Base-by-base conservation (phyloP, 2,113 vertebrate genomes). In the Pteropus alecto region DNA sequence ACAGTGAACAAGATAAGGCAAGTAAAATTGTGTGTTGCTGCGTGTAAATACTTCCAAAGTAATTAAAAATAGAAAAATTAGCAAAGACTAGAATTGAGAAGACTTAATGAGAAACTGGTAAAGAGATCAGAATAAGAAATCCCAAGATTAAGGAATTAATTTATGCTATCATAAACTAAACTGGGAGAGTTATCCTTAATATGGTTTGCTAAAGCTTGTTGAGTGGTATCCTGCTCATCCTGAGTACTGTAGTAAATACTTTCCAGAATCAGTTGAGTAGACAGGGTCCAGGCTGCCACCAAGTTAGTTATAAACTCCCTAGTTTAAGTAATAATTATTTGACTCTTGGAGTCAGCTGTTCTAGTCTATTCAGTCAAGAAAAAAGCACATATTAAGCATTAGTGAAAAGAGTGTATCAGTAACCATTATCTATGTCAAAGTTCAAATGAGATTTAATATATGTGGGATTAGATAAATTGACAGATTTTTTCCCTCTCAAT, bases 61-160 rank as follows among this genome's bases (percentile, higher is more conserved):
- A 28, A 51, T 73, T 73, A 79, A 87, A 7, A 76, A 76, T 84
- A 94, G 12, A 56, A 10, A 96, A 56, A 70, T 2, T 60, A 14
- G 26, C 19, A 33, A 67, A 95, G 10, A 38, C 12, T 70, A 70
- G 14, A 1, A 51, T 5, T 56, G 21, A 92, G 41, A 83, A 24
- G 9, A 1, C 38, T 92, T 87, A 35, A 70, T 18, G 16, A 58
- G 3, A 83, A 21, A 51, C 5, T 68, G 15, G 1, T 58, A 33
- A 43, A 58, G 35, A 30, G 43, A 43, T 38, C 33, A 38, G 38
- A 70, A 46, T 58, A 74, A 71, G 28, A 87, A 18, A 92, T 56
- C 10, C 9, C 28, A 79, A 74, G 63, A 76, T 70, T 46, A 95
- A 51, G 30, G 56, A 85, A 51, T 9, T 83, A 68, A 60, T 92